Conservation (phyloP, 1,140 invertebrate species). For the Microplitis demolitor region DNA sequence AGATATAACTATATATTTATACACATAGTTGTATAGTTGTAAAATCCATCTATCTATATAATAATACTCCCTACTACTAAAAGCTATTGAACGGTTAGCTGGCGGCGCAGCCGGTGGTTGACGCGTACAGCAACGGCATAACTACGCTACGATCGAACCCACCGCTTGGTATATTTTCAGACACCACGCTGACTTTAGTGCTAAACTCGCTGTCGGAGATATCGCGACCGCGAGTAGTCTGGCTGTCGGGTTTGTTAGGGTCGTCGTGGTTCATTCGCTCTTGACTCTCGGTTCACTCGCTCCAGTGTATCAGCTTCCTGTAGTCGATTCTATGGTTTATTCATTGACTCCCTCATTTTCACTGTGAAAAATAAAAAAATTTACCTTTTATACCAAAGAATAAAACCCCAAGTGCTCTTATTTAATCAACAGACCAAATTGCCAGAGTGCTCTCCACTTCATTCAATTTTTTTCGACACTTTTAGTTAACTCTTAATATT, state of each 20-base stretch:
- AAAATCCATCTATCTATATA: not conserved
- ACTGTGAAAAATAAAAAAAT: too few relatives aligned
- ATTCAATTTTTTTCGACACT: too few relatives aligned
- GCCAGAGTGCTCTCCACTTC: too few relatives aligned
- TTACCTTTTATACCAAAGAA: too few relatives aligned
- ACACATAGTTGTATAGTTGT: too few relatives aligned
- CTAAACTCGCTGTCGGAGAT: not conserved
- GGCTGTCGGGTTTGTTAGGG: not conserved
- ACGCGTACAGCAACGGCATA: not conserved
- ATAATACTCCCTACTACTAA: not conserved
- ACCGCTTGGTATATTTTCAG: too few relatives aligned
- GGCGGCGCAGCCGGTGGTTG: constrained; percentile 6
- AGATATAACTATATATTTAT: too few relatives aligned
- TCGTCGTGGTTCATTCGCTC: constrained; percentile 5
- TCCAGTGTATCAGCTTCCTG: constrained; percentile 9
- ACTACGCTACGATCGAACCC: too few relatives aligned
- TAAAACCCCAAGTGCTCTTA: too few relatives aligned
- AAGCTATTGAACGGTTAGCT: not conserved
- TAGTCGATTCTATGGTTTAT: not conserved
- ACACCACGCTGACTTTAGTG: not conserved
- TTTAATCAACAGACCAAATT: too few relatives aligned
- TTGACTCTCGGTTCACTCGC: not conserved
- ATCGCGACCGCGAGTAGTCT: not conserved
- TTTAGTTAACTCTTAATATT: too few relatives aligned
- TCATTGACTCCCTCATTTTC: not conserved